A percentile compares a stretch with the other conserved stretches of the same genome.
Conservation (phyloP, 2,797 vertebrate genomes). For the Tangara arthus region DNA sequence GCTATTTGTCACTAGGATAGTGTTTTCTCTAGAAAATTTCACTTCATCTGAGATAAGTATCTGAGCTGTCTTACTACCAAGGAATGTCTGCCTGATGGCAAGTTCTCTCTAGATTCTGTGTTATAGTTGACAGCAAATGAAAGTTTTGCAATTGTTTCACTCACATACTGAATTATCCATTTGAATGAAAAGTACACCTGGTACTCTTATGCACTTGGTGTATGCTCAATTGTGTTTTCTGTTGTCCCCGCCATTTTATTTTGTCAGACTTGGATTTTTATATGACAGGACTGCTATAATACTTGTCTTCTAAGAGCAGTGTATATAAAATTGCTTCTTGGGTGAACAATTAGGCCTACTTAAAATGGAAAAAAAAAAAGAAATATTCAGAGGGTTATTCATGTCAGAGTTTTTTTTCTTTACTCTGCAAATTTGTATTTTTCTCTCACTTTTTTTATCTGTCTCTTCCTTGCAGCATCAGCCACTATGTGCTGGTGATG, state of each 20-base stretch:
- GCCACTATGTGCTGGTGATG: constrained; percentile 98
- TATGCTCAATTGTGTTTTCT: not conserved
- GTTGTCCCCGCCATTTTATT: not conserved
- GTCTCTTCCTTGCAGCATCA: constrained; percentile 83
- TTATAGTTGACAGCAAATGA: not conserved
- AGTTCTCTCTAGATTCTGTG: not conserved
- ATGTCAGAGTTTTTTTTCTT: not conserved
- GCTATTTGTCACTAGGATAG: not conserved
- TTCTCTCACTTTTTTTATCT: not conserved
- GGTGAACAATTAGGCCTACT: not conserved
- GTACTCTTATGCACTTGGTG: not conserved
- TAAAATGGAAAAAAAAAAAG: not conserved
- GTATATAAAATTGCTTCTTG: not conserved
- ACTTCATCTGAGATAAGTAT: not conserved
- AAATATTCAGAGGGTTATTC: not conserved
- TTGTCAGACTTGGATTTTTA: not conserved
- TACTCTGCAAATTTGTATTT: not conserved
- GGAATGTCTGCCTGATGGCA: not conserved
- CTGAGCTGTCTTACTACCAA: not conserved
- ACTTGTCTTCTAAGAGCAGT: not conserved
- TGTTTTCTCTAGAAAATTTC: not conserved
- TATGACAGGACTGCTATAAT: not conserved
- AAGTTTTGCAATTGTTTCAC: not conserved
- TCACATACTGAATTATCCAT: not conserved
- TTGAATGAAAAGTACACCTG: not conserved